Conservation (phyloP, 2,888 invertebrate genomes). For the Pristionchus entomophagus region DNA sequence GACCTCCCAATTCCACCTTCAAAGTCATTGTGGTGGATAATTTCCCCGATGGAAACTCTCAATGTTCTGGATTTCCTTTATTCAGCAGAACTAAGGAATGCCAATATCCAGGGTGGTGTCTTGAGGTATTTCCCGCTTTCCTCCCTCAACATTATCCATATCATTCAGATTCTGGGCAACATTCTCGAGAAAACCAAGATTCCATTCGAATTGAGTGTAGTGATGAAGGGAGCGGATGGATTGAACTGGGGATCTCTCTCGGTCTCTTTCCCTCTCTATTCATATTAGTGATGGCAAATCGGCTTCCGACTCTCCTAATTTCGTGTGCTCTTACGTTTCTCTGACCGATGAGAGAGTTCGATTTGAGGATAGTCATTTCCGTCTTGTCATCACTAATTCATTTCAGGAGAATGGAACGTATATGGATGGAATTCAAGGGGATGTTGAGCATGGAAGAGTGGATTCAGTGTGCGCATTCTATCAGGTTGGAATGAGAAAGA, state of each 20-base stretch:
- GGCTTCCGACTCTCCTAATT: no score
- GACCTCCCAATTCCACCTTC: background rate
- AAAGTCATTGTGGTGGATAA: background rate
- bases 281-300: no score
- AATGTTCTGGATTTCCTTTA: background rate
- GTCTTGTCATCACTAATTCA: no score
- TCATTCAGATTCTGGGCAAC: slow-evolving; percentile 10
- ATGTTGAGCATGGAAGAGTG: background rate
- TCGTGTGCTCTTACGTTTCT: no score
- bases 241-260: slow-evolving; percentile 14
- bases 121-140: background rate
- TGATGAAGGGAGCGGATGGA: background rate
- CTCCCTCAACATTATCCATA: background rate
- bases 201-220: background rate
- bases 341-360: no score
- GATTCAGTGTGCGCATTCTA: slow-evolving; percentile 20
- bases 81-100: background rate
- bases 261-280: no score
- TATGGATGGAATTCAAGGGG: slow-evolving; percentile 1
- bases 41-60: slow-evolving; percentile 24
- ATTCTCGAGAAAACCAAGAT: background rate
- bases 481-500: background rate
- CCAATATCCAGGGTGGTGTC: slow-evolving; percentile 27
- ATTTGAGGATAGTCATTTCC: background rate
- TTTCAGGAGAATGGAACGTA: slow-evolving; percentile 20